Conservation (phyloP, 2,888 invertebrate species). For the Hermaeophaga mercurialis region DNA sequence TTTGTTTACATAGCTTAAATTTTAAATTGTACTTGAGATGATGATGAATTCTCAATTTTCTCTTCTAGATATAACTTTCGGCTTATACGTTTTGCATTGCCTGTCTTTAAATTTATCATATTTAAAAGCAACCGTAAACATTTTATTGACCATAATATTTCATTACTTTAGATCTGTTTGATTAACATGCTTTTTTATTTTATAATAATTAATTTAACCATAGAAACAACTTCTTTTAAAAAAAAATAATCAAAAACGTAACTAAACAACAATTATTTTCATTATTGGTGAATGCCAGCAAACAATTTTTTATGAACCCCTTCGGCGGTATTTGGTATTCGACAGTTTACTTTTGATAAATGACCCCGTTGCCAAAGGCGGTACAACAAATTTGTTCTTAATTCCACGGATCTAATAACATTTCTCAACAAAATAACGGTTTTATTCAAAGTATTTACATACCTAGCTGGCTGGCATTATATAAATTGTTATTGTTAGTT, state of each 20-base stretch:
- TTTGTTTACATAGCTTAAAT: too few relatives aligned
- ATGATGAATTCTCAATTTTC: too few relatives aligned
- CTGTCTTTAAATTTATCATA: too few relatives aligned
- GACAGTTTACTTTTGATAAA: slow-evolving; percentile 17
- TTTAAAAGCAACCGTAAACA: too few relatives aligned
- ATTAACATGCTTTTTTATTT: too few relatives aligned
- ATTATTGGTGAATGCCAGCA: slow-evolving; percentile 12
- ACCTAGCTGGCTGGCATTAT: slow-evolving; percentile 7
- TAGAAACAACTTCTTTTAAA: too few relatives aligned
- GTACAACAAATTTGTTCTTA: slow-evolving; percentile 14
- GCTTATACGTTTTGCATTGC: too few relatives aligned
- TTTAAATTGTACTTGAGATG: too few relatives aligned
- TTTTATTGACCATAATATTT: too few relatives aligned
- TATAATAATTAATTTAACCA: too few relatives aligned
- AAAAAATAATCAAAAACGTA: slow-evolving; percentile 3
- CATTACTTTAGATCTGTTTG: too few relatives aligned
- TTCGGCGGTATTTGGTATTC: slow-evolving; percentile 7
- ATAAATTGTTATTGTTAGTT: slow-evolving; percentile 13
- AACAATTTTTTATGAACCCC: not conserved
- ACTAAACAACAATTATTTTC: slow-evolving; percentile 4
- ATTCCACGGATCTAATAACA: slow-evolving; percentile 17
- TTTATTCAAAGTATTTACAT: slow-evolving; percentile 13
- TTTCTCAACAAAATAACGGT: slow-evolving; percentile 17
- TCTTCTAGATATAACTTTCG: too few relatives aligned
- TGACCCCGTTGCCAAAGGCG: slow-evolving; percentile 7